Evolutionary conservation across 1,140 invertebrate genomes (phyloP).

Genomic region (Temnothorax curvispinosus): DNA sequence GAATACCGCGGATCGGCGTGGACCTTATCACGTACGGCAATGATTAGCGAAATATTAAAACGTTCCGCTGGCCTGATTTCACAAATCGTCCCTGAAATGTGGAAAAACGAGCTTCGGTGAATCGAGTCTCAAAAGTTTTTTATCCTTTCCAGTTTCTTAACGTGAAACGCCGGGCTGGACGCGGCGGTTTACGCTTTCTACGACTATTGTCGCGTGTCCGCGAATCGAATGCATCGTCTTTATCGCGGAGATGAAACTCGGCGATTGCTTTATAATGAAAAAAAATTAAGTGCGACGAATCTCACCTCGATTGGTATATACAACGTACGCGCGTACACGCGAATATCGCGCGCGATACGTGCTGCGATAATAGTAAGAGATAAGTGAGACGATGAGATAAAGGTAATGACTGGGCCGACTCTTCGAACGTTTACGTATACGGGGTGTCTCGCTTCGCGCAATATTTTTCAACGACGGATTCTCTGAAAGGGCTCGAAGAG

Average conservation of each 20-base stretch:
- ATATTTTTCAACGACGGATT: not conserved
- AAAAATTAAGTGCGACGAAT: not conserved
- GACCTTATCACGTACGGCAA: not conserved
- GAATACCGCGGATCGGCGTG: not conserved
- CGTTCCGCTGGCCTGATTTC: not conserved
- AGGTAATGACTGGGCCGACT: not conserved
- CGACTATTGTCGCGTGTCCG: not conserved
- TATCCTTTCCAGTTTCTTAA: not conserved
- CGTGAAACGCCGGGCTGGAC: not conserved
- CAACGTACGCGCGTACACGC: not conserved
- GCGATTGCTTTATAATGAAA: not conserved
- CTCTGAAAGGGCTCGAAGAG: not conserved
- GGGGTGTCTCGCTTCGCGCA: not conserved
- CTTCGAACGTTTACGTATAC: not conserved
- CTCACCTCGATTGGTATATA: not conserved
- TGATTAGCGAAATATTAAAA: not conserved
- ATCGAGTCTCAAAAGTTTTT: not conserved
- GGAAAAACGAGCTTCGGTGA: not conserved
- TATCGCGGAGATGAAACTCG: not conserved
- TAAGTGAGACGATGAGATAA: conserved; percentile 59
- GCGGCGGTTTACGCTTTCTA: not conserved
- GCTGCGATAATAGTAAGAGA: conserved; percentile 55
- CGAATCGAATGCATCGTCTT: conserved; percentile 6
- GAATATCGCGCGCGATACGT: not conserved
- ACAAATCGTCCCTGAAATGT: not conserved